Percentiles rank a stretch among this genome's conserved stretches.
phyloP scores from a whole-genome alignment of 2,113 vertebrate genomes.

The Myiozetetes cayanensis region DNA sequence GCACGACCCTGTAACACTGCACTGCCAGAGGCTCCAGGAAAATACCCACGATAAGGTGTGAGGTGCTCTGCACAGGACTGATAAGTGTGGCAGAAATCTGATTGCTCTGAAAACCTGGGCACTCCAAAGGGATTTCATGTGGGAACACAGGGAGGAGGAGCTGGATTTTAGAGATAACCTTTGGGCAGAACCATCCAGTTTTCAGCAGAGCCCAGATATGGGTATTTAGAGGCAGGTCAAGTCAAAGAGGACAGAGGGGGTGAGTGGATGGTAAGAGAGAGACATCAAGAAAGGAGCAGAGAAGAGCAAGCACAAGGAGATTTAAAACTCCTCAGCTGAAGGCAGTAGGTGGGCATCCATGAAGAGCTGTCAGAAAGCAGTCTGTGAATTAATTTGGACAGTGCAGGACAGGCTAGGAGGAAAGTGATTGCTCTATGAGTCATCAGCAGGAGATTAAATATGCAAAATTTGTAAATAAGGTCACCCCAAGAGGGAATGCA shows the following conservation, averaged over 20 bases:
- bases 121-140: conserved; percentile 10
- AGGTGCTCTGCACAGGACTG: neutral
- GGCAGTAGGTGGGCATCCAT: neutral
- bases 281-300: neutral
- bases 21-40: neutral
- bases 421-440: neutral
- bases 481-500: neutral
- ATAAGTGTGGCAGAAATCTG: neutral
- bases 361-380: neutral
- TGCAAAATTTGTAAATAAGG: conserved; percentile 39
- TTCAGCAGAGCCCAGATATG: neutral
- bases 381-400: conserved; percentile 7
- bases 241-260: neutral
- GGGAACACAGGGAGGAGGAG: neutral
- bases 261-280: neutral
- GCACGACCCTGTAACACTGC: neutral
- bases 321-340: neutral
- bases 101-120: neutral
- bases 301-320: neutral
- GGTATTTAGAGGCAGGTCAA: neutral
- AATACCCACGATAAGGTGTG: neutral
- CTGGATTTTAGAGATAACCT: neutral
- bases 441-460: neutral
- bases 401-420: neutral
- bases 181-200: neutral